Evolutionary conservation across 2,888 invertebrate genomes (phyloP).

Genomic region (Pilophorus perplexus): DNA sequence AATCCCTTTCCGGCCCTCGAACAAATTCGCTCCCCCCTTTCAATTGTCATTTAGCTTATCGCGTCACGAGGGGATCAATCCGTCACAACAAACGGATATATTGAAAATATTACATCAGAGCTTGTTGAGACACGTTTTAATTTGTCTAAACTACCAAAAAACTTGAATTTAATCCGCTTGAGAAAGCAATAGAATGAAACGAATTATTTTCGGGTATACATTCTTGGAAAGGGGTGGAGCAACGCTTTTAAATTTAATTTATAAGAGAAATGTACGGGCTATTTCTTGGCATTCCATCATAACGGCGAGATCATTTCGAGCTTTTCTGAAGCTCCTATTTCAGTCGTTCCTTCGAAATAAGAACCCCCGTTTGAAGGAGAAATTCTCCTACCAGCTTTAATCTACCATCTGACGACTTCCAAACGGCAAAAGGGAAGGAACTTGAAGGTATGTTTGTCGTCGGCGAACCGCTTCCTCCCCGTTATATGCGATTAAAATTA

Average conservation of each 20-base stretch:
- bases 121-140: too few species aligned
- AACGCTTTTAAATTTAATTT: too few species aligned
- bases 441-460: constrained; percentile 36
- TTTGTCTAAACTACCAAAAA: too few species aligned
- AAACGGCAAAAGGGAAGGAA: constrained; percentile 25
- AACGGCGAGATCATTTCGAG: too few species aligned
- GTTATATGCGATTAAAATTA: constrained; percentile 42
- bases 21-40: constrained; percentile 20
- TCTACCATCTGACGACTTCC: constrained; percentile 35
- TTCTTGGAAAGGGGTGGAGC: too few species aligned
- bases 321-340: too few species aligned
- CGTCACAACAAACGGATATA: constrained; percentile 1
- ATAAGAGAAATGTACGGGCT: too few species aligned
- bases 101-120: too few species aligned
- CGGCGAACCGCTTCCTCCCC: constrained; percentile 30
- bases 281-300: too few species aligned
- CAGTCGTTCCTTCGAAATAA: too few species aligned
- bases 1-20: constrained; percentile 13
- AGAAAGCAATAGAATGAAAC: too few species aligned
- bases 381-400: constrained; percentile 13
- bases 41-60: constrained; percentile 23
- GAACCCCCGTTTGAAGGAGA: background rate
- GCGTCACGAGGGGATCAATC: background rate
- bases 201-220: background rate
- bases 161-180: too few species aligned